These are phyloP conservation scores for Andrena fulva DNA, from an alignment of 2,888 invertebrate genomes.

Conservation along the genomic window DNA sequence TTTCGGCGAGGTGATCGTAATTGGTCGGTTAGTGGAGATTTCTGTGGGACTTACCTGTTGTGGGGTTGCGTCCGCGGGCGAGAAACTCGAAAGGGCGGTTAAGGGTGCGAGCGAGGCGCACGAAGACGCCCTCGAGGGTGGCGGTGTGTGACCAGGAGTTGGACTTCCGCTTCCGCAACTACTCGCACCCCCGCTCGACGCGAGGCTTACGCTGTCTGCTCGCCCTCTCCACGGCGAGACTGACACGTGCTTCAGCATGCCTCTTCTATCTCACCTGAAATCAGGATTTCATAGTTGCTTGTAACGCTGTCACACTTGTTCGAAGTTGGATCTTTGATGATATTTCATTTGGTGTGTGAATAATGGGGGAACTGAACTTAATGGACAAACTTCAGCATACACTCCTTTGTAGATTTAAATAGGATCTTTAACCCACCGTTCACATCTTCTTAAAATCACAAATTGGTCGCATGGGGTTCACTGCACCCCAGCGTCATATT, in stretches of 20 bases:
- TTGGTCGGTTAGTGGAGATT: background rate
- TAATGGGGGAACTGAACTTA: too few species aligned
- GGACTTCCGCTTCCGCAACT: slow-evolving; percentile 90
- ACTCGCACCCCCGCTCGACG: slow-evolving; percentile 87
- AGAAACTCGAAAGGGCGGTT: slow-evolving; percentile 82
- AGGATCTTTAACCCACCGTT: too few species aligned
- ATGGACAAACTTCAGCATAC: too few species aligned
- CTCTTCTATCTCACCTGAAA: slow-evolving; percentile 64
- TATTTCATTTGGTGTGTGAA: too few species aligned
- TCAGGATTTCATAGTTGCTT: slow-evolving; percentile 9
- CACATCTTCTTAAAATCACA: too few species aligned
- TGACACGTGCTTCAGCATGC: slow-evolving; percentile 96
- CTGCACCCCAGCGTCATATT: too few species aligned
- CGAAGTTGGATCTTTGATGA: too few species aligned
- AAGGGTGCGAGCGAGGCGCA: slow-evolving; percentile 83
- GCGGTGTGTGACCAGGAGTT: slow-evolving; percentile 89
- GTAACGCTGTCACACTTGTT: background rate
- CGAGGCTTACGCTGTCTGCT: slow-evolving; percentile 93
- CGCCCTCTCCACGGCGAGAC: slow-evolving; percentile 94
- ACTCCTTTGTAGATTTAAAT: too few species aligned
- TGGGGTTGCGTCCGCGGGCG: slow-evolving; percentile 79
- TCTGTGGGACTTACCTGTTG: slow-evolving; percentile 78
- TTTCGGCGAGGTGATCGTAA: too few species aligned
- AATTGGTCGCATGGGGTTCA: too few species aligned
- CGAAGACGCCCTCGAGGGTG: slow-evolving; percentile 83